These are phyloP conservation scores for Corapipo altera DNA, from an alignment of 2,113 vertebrate genomes.

Conservation along the genomic window DNA sequence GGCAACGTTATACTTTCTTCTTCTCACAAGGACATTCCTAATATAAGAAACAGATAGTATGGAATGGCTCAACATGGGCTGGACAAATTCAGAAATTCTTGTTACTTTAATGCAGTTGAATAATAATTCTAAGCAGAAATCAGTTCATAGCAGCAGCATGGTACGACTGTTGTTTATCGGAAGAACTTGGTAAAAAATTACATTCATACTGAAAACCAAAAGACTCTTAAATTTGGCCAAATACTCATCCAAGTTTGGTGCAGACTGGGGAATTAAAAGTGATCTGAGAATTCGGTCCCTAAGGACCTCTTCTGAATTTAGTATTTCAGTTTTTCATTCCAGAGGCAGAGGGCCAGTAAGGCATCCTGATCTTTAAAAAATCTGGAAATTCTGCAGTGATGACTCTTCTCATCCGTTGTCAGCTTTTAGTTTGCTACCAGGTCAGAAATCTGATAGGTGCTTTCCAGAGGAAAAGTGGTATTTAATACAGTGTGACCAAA, in stretches of 20 bases:
- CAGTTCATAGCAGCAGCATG: background rate
- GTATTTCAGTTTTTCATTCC: background rate
- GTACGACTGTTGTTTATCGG: background rate
- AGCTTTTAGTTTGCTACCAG: background rate
- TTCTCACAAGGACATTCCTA: background rate
- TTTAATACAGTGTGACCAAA: background rate
- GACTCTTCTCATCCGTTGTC: background rate
- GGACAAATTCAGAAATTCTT: background rate
- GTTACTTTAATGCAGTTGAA: background rate
- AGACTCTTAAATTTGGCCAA: background rate
- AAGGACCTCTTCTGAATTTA: background rate
- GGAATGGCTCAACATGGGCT: background rate
- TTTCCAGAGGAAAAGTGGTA: background rate
- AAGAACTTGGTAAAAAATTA: background rate
- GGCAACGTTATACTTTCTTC: background rate
- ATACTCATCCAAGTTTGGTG: background rate
- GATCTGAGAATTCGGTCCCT: background rate
- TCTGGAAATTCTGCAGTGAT: background rate
- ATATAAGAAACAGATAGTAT: background rate
- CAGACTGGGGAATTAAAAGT: background rate
- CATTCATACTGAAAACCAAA: background rate
- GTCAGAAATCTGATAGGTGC: background rate
- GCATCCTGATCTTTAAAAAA: background rate
- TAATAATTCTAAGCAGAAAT: background rate
- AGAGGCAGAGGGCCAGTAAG: background rate